Conservation (phyloP, 1,140 invertebrate species). For the Stegodyphus mimosarum region DNA sequence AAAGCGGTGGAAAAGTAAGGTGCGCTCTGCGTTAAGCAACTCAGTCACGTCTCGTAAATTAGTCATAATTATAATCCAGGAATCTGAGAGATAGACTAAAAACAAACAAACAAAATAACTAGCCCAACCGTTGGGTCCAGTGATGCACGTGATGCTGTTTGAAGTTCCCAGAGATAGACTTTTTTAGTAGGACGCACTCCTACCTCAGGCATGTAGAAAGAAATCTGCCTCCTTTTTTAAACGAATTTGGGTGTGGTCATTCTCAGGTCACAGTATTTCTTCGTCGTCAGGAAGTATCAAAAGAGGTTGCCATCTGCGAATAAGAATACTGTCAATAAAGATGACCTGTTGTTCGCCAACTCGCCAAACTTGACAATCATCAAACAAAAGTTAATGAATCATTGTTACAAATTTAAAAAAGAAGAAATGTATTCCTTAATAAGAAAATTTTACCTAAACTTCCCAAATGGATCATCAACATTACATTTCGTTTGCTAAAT, state of each 20-base stretch:
- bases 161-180: constrained; percentile 12
- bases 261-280: neutral
- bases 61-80: constrained; percentile 31
- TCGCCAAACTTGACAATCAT: constrained; percentile 15
- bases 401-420: no score
- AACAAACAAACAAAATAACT: no score
- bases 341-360: constrained; percentile 7
- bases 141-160: constrained; percentile 25
- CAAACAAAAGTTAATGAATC: no score
- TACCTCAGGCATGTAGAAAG: neutral
- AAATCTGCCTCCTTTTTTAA: neutral
- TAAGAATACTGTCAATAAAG: neutral
- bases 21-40: neutral
- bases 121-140: no score
- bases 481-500: no score
- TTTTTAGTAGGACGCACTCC: constrained; percentile 11
- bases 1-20: no score
- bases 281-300: constrained; percentile 20
- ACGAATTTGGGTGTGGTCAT: constrained; percentile 35
- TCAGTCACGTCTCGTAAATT: constrained; percentile 42
- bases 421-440: no score
- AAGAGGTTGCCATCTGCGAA: no score
- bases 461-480: no score
- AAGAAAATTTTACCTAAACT: no score
- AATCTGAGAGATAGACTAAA: neutral